Conservation (phyloP, 2,113 vertebrate genomes). For the Barbus barbus region DNA sequence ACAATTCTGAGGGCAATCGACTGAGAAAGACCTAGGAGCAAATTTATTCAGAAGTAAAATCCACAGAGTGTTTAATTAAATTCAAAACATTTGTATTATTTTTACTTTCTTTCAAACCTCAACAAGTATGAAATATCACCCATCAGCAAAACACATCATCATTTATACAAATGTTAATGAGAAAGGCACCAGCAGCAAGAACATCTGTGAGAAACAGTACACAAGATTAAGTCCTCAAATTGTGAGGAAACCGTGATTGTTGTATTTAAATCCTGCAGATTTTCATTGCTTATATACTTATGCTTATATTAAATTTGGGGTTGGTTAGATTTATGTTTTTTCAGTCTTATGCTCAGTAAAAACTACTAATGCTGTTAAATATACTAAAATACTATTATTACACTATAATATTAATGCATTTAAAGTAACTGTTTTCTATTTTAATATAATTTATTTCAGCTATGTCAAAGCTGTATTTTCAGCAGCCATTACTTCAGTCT, state of each 20-base stretch:
- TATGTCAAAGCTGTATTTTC: no score
- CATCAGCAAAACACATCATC: not conserved
- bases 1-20: not conserved
- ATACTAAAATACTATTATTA: no score
- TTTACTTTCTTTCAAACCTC: not conserved
- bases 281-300: not conserved
- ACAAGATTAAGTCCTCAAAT: not conserved
- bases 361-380: no score
- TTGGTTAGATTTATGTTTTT: no score
- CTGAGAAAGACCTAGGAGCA: not conserved
- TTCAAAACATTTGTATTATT: conserved; percentile 2
- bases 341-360: no score
- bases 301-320: no score
- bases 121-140: not conserved
- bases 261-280: not conserved
- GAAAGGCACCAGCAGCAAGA: not conserved
- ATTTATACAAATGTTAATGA: not conserved
- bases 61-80: not conserved
- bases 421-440: no score
- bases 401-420: no score
- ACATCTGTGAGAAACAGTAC: not conserved
- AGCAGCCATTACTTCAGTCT: no score
- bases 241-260: not conserved
- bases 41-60: not conserved
- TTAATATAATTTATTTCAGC: no score